A percentile compares a stretch with the other conserved stretches of the same genome.
phyloP scores from a whole-genome alignment of 2,888 invertebrate genomes.

The Tetramorium bicarinatum region DNA sequence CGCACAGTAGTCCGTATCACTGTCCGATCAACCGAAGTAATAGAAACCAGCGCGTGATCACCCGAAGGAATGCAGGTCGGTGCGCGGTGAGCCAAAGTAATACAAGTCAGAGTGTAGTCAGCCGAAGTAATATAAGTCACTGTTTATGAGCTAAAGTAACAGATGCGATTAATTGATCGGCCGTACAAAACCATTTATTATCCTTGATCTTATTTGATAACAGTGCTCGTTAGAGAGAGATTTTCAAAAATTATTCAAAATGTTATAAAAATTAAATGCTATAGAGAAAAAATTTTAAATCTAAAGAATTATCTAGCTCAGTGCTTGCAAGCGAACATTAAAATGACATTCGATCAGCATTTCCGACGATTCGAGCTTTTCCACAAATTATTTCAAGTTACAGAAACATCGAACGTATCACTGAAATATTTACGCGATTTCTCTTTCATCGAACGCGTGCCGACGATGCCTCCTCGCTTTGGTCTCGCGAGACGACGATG shows the following conservation, averaged over 20 bases:
- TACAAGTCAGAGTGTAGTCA: background rate
- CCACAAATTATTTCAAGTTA: slow-evolving; percentile 41
- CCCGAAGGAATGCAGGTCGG: background rate
- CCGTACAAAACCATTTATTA: background rate
- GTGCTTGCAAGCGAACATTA: background rate
- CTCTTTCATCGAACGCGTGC: slow-evolving; percentile 50
- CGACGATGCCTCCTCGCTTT: slow-evolving; percentile 26
- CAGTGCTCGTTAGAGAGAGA: background rate
- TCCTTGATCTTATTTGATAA: background rate
- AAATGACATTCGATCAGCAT: background rate
- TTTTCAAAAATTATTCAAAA: background rate
- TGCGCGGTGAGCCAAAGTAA: background rate
- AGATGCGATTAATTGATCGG: background rate
- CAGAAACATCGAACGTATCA: slow-evolving; percentile 64
- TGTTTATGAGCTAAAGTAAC: background rate
- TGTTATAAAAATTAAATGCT: background rate
- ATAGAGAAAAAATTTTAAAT: background rate
- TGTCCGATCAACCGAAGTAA: slow-evolving; percentile 1
- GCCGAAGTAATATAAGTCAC: background rate
- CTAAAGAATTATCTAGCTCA: background rate
- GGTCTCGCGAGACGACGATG: slow-evolving; percentile 58
- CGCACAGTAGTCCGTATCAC: background rate
- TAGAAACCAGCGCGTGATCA: background rate
- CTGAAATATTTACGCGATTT: slow-evolving; percentile 81
- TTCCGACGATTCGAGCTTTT: slow-evolving; percentile 5